Evolutionary conservation across 1,140 invertebrate species (phyloP), one percentile per base, ranked within the genome.

Genomic region (Phocides pigmalion): DNA sequence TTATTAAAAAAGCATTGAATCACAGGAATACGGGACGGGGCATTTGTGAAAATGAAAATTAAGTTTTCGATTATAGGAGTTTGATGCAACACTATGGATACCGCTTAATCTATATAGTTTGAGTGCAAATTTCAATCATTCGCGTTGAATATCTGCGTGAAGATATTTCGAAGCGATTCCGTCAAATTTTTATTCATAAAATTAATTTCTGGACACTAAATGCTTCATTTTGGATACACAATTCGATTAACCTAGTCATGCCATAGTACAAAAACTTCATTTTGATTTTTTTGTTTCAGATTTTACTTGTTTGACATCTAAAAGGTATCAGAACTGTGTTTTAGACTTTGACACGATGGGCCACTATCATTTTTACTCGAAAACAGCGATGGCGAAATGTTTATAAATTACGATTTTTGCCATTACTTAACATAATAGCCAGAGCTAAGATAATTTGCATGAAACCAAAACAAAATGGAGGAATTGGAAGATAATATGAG

Each of bases 251-350:
- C 82, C 82, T 87, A 79, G 62, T 70, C 81, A 51, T 37, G 25
- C 53, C 64, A 66, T 47, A 64, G 70, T 68, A 65, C 64, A 73
- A 74, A n/a, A 90, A 90, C 86, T 90, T 89, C 67, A 82, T 86
- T 90, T 88, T 47, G 78, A 70, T 89, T 90, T 76, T 90, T 87
- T 84, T 88, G 82, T 89, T 88, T 81, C 82, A 90, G 81, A 70
- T 20, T 47, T 62, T 49, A 50, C 53, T 64, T 62, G 9, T 61
- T 49, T 49, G 44, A 61, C 32, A 12, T 3, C 12, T 8, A 47
- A 63, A 41, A 62, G 15, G 32, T 39, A 32, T 39, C 42, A 61
- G 42, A 14, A 61, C 15, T 39, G 12, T 22, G 20, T 49, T 61
- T 59, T 56, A 39, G 16, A 28, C 19, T 20, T 17, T 62, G 66